A percentile compares a stretch with the other conserved stretches of the same genome.
Evolutionary conservation across 2,888 invertebrate genomes (phyloP).

Genomic region (Pandemis corylana): DNA sequence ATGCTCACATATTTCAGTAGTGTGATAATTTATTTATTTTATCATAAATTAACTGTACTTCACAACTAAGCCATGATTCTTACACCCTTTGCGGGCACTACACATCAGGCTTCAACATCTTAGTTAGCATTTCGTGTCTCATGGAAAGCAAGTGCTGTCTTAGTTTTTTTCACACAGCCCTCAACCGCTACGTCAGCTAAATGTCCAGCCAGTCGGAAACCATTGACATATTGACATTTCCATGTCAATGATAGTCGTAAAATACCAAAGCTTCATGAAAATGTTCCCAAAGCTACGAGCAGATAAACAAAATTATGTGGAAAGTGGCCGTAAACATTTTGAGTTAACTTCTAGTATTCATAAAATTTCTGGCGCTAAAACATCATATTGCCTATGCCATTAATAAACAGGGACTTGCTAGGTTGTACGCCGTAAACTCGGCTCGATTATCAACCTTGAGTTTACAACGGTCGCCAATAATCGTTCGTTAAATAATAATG

Average conservation of each 20-base stretch:
- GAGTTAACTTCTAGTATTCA: slow-evolving; percentile 28
- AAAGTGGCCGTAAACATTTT: slow-evolving; percentile 24
- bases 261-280: slow-evolving; percentile 23
- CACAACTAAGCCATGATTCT: too few relatives aligned
- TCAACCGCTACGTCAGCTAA: background rate
- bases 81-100: too few relatives aligned
- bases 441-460: slow-evolving; percentile 14
- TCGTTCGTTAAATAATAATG: slow-evolving; percentile 10
- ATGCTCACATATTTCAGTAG: too few relatives aligned
- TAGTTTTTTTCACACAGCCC: background rate
- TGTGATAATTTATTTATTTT: too few relatives aligned
- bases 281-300: slow-evolving; percentile 9
- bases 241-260: slow-evolving; percentile 17
- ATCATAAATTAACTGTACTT: too few relatives aligned
- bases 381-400: slow-evolving; percentile 19
- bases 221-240: slow-evolving; percentile 22
- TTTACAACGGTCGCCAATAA: slow-evolving; percentile 9
- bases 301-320: slow-evolving; percentile 27
- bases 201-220: background rate
- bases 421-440: slow-evolving; percentile 10
- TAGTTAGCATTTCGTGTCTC: background rate
- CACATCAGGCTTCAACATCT: too few relatives aligned
- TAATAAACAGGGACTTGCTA: slow-evolving; percentile 1
- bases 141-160: background rate
- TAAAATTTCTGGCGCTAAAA: slow-evolving; percentile 26